Conservation (phyloP, 2,797 vertebrate species). For the Bradypodion ventrale region DNA sequence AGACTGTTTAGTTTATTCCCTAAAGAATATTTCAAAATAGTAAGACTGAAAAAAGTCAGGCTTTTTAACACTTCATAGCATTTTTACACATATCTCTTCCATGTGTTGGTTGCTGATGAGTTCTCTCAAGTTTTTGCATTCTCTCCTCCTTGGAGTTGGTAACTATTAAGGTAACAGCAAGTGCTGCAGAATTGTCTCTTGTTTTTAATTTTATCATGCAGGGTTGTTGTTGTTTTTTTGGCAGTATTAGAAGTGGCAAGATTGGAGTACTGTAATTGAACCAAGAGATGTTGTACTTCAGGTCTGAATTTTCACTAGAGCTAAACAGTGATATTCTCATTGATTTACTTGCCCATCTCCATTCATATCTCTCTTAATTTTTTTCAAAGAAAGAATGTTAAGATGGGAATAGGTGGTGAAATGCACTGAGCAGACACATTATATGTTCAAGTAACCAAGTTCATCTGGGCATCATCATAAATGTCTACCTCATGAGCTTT, state of each 20-base stretch:
- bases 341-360: no score
- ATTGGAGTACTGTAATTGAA: neutral
- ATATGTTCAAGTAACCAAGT: neutral
- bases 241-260: neutral
- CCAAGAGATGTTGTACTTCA: neutral
- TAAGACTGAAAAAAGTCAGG: no score
- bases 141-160: neutral
- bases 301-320: no score
- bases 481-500: no score
- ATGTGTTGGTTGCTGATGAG: no score
- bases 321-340: no score
- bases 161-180: neutral
- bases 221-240: neutral
- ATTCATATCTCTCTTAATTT: neutral
- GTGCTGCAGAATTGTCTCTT: neutral
- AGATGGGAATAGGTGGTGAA: neutral
- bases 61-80: no score
- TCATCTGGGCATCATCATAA: no score
- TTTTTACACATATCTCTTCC: no score
- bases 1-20: no score
- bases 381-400: neutral
- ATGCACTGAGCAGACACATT: neutral
- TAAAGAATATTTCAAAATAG: no score
- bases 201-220: neutral
- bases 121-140: no score